phyloP scores from a whole-genome alignment of 2,797 vertebrate species.

The Microchirus variegatus region DNA sequence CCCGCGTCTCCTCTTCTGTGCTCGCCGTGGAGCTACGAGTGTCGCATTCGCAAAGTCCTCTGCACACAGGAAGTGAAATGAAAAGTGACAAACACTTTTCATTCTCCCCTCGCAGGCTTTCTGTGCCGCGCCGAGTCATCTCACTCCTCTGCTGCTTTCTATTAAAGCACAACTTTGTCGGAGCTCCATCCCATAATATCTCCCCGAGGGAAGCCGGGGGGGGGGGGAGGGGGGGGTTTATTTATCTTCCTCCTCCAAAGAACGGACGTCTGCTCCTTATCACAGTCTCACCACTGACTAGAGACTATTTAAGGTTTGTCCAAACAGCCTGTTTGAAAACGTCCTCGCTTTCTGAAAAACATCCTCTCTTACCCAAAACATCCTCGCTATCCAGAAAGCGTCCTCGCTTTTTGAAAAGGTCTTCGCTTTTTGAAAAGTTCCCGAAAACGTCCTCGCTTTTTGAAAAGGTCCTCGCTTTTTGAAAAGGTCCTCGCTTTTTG shows the following conservation, averaged over 20 bases:
- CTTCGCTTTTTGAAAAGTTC: no score
- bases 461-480: no score
- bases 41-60: conserved; percentile 51
- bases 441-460: no score
- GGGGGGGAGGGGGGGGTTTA: conserved; percentile 21
- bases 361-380: no score
- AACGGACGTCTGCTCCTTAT: conserved; percentile 75
- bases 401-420: no score
- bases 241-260: conserved; percentile 76
- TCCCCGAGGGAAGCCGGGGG: conserved; percentile 58
- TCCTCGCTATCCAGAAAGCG: no score
- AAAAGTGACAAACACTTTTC: conserved; percentile 73
- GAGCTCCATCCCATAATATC: conserved; percentile 66
- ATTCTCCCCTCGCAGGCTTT: conserved; percentile 63
- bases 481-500: no score
- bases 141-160: conserved; percentile 56
- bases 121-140: conserved; percentile 58
- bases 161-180: conserved; percentile 70
- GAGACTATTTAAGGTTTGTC: conserved; percentile 72
- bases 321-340: conserved; percentile 47
- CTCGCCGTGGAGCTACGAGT: conserved; percentile 45
- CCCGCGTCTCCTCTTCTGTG: conserved; percentile 23
- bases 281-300: conserved; percentile 59
- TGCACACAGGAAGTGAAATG: conserved; percentile 54
- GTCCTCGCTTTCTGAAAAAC: no score